phyloP scores from a whole-genome alignment of 30 jellyfish, hydroid and myxozoan genomes.

The Aurelia aurita complex sp. Pacific region DNA sequence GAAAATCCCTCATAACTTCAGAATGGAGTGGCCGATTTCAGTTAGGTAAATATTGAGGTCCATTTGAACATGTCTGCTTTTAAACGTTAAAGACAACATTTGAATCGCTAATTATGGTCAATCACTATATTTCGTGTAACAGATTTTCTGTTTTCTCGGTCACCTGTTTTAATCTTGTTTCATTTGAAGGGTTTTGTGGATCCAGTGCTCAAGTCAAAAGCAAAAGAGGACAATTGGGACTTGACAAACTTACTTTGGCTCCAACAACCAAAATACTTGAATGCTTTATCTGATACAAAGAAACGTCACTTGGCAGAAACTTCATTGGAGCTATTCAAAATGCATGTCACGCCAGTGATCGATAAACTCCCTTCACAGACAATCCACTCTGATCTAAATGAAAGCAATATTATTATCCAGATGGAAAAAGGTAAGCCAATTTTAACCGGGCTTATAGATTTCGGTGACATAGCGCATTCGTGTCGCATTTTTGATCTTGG shows the following conservation, averaged over 20 bases:
- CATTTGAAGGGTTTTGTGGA: slow-evolving; percentile 33
- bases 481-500: slow-evolving; percentile 43
- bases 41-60: no score
- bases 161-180: neutral
- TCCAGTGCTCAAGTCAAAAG: slow-evolving; percentile 22
- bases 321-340: slow-evolving; percentile 20
- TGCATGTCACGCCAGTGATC: slow-evolving; percentile 11
- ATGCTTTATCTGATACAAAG: slow-evolving; percentile 6
- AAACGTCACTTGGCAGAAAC: neutral
- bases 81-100: no score
- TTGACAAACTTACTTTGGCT: slow-evolving; percentile 19
- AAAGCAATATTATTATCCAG: slow-evolving; percentile 5
- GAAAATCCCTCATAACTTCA: no score
- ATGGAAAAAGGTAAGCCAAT: neutral
- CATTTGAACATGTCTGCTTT: no score
- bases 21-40: no score
- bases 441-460: slow-evolving; percentile 44
- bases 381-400: slow-evolving; percentile 40
- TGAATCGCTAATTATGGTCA: no score
- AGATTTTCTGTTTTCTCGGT: no score
- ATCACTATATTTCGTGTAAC: no score
- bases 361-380: slow-evolving; percentile 46
- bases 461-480: slow-evolving; percentile 35
- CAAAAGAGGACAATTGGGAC: slow-evolving; percentile 43
- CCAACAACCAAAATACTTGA: slow-evolving; percentile 45